These are phyloP conservation scores for Entelurus aequoreus DNA, from an alignment of 2,113 vertebrate species.

Conservation along the genomic window DNA sequence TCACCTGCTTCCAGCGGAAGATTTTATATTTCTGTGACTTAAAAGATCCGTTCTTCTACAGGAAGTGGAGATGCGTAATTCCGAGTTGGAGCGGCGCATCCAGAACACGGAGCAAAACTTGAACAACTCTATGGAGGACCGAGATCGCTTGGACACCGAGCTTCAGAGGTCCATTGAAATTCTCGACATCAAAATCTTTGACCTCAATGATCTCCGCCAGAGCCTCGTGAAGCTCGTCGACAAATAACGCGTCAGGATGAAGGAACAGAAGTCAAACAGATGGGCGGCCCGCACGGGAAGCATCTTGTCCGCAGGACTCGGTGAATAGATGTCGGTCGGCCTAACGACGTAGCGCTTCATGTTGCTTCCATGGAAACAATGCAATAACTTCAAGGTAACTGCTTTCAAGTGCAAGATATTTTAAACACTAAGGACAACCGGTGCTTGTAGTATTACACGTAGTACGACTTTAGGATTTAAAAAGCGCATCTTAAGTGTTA, in stretches of 20 bases:
- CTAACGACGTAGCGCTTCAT: slow-evolving; percentile 6
- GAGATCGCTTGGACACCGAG: slow-evolving; percentile 80
- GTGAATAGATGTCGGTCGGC: slow-evolving; percentile 18
- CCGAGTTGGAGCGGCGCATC: slow-evolving; percentile 82
- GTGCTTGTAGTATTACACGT: slow-evolving; percentile 1
- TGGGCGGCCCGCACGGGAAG: slow-evolving; percentile 29
- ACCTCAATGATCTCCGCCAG: slow-evolving; percentile 89
- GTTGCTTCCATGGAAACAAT: neutral
- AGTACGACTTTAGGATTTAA: neutral
- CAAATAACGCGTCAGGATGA: slow-evolving; percentile 44
- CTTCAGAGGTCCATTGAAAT: slow-evolving; percentile 83
- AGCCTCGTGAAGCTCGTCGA: slow-evolving; percentile 87
- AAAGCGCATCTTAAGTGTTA: neutral
- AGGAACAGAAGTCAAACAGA: neutral
- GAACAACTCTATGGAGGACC: slow-evolving; percentile 74
- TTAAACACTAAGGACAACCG: neutral
- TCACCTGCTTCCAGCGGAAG: too few relatives aligned
- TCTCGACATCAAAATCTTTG: slow-evolving; percentile 91
- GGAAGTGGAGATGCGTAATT: slow-evolving; percentile 84
- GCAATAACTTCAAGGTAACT: slow-evolving; percentile 2
- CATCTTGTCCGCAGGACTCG: slow-evolving; percentile 18
- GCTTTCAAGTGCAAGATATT: neutral
- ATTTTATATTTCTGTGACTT: neutral
- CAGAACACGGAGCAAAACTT: slow-evolving; percentile 79
- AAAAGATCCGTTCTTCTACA: slow-evolving; percentile 37